Evolutionary conservation across 2,888 invertebrate species (phyloP), one percentile per base, ranked within the genome.

Genomic region (Odontocerum albicorne): DNA sequence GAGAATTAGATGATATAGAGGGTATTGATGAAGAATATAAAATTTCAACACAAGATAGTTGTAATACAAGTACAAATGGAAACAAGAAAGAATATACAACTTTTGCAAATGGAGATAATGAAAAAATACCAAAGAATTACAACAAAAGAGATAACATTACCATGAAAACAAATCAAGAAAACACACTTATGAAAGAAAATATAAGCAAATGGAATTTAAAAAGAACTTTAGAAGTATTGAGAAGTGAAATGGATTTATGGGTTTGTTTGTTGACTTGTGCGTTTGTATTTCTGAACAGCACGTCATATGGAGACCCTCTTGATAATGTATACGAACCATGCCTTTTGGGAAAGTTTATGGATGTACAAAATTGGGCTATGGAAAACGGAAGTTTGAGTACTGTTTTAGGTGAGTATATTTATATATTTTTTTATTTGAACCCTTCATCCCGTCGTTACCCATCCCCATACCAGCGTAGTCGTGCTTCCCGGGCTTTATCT

Each of bases 261-360:
- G 4, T 4, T 13, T 38, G 38, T 3, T 15, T 13, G 4, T 38
- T n/a, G n/a, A n/a, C n/a, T n/a, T n/a, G n/a, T n/a, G n/a, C n/a
- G 38, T 4, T 38, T 4, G 4, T 38, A 4, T n/a, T 38, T 38
- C 4, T 7, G 16, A 38, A 38, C 3, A 13, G 38, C 4, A 20
- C 8, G 4, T 21, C 4, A n/a, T n/a, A 12, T 20, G 40, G 3
- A 4, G 21, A 40, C 21, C 40, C 40, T n/a, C 21, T 43, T 7
- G 22, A 22, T 21, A 6, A 13, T 10, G 42, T 3, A 20, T 2
- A 17, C 4, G 13, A n/a, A 4, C 33, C 39, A 2, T 77, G 77
- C 52, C 66, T 76, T 1, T 71, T 72, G 0, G 76, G 76, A 0
- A 67, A 68, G 45, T 75, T 76, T 72, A 73, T 72, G 0, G 71